phyloP scores from a whole-genome alignment of 2,113 vertebrate genomes.

The Porphyrio hochstetteri region DNA sequence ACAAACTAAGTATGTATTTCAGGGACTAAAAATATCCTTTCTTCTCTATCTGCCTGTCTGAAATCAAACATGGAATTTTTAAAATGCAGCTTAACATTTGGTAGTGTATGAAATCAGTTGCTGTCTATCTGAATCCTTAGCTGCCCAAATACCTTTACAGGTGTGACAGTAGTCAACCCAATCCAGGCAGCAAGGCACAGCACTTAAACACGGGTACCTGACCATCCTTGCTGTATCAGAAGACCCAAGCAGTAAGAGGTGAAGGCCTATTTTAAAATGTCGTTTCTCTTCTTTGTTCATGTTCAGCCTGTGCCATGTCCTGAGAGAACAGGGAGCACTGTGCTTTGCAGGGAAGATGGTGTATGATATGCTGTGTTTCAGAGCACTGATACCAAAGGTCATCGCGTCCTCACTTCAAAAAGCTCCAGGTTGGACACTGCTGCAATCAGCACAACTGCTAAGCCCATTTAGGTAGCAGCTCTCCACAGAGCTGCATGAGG shows the following conservation, averaged over 20 bases:
- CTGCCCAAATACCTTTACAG: neutral
- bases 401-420: neutral
- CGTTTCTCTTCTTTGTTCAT: neutral
- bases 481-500: neutral
- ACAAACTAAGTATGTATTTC: neutral
- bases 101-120: neutral
- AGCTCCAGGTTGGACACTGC: neutral
- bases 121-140: neutral
- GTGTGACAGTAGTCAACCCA: neutral
- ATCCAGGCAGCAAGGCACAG: neutral
- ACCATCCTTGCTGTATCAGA: neutral
- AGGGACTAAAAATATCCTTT: neutral
- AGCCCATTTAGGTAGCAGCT: neutral
- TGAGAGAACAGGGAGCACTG: neutral
- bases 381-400: neutral
- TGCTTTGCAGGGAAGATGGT: neutral
- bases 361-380: neutral
- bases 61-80: neutral
- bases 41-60: neutral
- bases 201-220: neutral
- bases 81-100: neutral
- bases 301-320: neutral
- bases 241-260: neutral
- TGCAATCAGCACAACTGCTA: fast-evolving
- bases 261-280: neutral